Evolutionary conservation across 92 coral and sea anemone genomes (phyloP).

Genomic region (Montipora capitata): DNA sequence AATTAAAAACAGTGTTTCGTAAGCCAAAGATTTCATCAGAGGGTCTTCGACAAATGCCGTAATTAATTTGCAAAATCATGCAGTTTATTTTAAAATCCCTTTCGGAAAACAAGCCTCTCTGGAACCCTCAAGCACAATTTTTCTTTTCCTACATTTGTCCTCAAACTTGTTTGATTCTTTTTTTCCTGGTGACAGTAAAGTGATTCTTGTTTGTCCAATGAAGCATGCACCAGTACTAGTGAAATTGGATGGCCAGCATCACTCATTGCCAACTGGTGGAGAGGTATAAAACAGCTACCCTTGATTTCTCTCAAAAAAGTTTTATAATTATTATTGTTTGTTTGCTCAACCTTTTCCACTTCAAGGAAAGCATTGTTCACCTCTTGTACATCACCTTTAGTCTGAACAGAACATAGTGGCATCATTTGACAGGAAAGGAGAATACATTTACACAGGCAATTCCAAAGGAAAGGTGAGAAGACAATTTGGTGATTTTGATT

Average conservation of each 20-base stretch:
- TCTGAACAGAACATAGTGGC: constrained; percentile 99
- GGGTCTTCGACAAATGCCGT: too few species aligned
- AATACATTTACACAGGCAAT: constrained; percentile 96
- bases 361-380: too few species aligned
- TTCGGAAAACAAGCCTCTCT: too few species aligned
- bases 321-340: too few species aligned
- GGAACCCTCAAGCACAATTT: too few species aligned
- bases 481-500: not conserved
- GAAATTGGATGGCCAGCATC: constrained; percentile 91
- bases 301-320: not conserved
- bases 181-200: constrained; percentile 66
- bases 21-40: too few species aligned
- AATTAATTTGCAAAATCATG: too few species aligned
- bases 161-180: too few species aligned
- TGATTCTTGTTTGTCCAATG: constrained; percentile 93
- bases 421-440: constrained; percentile 98
- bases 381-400: constrained; percentile 53
- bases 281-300: constrained; percentile 71
- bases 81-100: too few species aligned
- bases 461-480: constrained; percentile 92
- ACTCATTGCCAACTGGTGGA: constrained; percentile 94
- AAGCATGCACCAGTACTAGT: constrained; percentile 98
- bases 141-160: not conserved
- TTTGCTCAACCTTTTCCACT: too few species aligned
- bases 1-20: too few species aligned